These are phyloP conservation scores for Rattus rattus DNA, from an alignment of 2,113 vertebrate species.

Conservation along the genomic window DNA sequence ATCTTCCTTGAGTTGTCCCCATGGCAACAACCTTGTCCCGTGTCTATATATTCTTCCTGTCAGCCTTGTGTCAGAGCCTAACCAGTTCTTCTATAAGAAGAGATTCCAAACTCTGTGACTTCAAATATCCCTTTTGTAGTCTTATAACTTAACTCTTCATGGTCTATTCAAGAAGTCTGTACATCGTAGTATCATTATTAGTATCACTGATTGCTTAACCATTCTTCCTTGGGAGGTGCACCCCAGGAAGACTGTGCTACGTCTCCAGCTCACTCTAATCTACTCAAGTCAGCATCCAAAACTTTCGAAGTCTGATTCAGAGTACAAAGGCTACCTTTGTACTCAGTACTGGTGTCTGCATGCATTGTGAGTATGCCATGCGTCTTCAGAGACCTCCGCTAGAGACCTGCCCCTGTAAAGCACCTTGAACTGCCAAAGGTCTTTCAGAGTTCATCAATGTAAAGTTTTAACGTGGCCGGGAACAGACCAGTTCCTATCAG, in stretches of 20 bases:
- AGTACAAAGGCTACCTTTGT: too few species aligned
- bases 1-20: background rate
- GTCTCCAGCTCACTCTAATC: background rate
- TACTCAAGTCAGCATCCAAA: background rate
- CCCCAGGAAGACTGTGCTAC: background rate
- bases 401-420: background rate
- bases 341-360: rapidly evolving
- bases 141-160: background rate
- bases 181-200: background rate
- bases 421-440: background rate
- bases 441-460: background rate
- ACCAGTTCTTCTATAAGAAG: background rate
- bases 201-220: background rate
- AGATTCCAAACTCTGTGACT: background rate
- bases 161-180: background rate
- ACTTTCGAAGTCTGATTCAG: background rate
- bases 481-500: background rate
- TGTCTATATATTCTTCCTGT: background rate
- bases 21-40: background rate
- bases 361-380: background rate
- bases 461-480: background rate
- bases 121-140: background rate
- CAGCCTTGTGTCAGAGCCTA: background rate
- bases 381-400: background rate
- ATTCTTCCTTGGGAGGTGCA: background rate